Base-by-base conservation (phyloP, 2,888 invertebrate genomes). In the Epinotia brunnichana region DNA sequence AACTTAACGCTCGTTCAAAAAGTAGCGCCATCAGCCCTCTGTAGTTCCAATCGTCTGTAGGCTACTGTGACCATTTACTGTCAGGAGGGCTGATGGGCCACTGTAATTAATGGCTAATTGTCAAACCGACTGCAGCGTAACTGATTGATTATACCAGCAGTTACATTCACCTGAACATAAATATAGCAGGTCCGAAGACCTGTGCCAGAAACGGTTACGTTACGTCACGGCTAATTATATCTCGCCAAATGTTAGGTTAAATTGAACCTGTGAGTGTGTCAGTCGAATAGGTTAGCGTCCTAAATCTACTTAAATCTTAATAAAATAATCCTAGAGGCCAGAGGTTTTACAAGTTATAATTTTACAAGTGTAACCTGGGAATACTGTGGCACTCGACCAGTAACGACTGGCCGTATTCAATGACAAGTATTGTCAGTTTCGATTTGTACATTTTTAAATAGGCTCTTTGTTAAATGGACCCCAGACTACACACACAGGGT, bases 231-330 rank as follows among this genome's bases (percentile, higher is more conserved):
- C 21, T 48, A 62, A 62, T 29, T 51, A 62, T 62, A 62, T 48
- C 48, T 17, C 48, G 62, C 62, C 62, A 62, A 62, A 62, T 29
- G 62, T 51, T 62, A 62, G 62, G 44, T 62, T 62, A 48, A 62
- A 48, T 48, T 62, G 62, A 62, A 62, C 62, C 48, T 48, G 17
- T 62, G 48, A 29, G 48, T 48, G 48, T 48, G 48, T 48, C 24
- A 62, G 21, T 62, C 62, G 29, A 44, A 61, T 44, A 11, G n/a
- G n/a, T n/a, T 24, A 24, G n/a, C 1, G 61, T 4, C 48, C 48
- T 29, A 51, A 29, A 29, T 62, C 29, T 61, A 17, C 19, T 17
- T 19, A 44, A 44, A 44, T 13, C 15, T 11, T 10, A 2, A 9
- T 41, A 41, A 41, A 41, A 41, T 13, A 41, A 11, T 41, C 41